Percentiles rank a stretch among this genome's conserved stretches.
Conservation (phyloP, 2,888 invertebrate genomes). For the Sinodicranocentrus sp. region DNA sequence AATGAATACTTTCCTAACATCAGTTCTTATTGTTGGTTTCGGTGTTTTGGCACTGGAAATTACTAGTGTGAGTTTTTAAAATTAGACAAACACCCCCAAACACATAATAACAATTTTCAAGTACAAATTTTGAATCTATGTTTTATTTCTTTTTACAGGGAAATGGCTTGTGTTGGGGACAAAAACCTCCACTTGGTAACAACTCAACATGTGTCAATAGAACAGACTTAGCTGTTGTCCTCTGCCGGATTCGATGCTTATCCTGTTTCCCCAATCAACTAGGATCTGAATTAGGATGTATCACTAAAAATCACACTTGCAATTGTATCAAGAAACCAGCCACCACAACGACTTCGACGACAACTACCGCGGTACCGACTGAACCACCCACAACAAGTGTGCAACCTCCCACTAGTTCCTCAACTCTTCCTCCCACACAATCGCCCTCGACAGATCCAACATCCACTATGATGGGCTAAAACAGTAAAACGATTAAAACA, state of each 20-base stretch:
- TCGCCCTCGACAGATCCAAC: not conserved
- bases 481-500: too few relatives aligned
- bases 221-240: not conserved
- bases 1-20: not conserved
- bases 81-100: not conserved
- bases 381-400: not conserved
- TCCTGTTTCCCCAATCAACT: not conserved
- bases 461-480: too few relatives aligned
- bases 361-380: not conserved
- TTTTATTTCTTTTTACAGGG: conserved; percentile 6
- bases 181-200: not conserved
- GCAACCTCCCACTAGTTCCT: not conserved
- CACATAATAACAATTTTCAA: not conserved
- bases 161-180: conserved; percentile 16
- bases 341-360: not conserved
- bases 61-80: not conserved
- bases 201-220: conserved; percentile 24
- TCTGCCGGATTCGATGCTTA: not conserved
- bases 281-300: conserved; percentile 1
- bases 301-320: conserved; percentile 27
- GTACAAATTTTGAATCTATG: not conserved
- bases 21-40: not conserved
- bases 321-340: conserved; percentile 10
- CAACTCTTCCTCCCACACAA: not conserved
- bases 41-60: not conserved